Evolutionary conservation across 2,888 invertebrate species (phyloP), one percentile per base, ranked within the genome.

Genomic region (Conomelus anceps): DNA sequence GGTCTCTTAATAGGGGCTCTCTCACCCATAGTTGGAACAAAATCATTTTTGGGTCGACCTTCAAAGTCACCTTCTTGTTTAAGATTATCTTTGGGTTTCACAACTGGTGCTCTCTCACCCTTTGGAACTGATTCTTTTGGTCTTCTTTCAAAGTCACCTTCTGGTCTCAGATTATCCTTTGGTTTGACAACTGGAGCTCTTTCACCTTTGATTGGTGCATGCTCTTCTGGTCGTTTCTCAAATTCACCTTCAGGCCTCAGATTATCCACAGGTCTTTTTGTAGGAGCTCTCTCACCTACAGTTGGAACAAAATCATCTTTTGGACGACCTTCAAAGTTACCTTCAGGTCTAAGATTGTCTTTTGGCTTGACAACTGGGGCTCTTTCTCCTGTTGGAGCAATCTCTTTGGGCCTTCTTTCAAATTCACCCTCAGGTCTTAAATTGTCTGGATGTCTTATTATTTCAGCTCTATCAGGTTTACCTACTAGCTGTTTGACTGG

Each of bases 381-480:
- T 13, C 94, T 92, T 91, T 95, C 95, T 4, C 93, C 94, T 92
- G 93, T 92, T 0, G 95, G 94, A 4, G 92, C 93, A 91, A 93
- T 94, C 0, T 93, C 93, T 88, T 93, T 85, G n/a, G 92, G 92
- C 6, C 91, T 85, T 11, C 22, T 90, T 3, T 92, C 91, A 29
- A 93, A 93, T 0, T 93, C 92, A 4, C 93, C 93, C 90, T 93
- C 95, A 91, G 94, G 93, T 88, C 93, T 92, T 85, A 92, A 92
- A 92, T 92, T 94, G 91, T 93, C 93, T 34, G 92, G 92, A 89
- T 92, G 93, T 22, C 91, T 92, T 0, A 96, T 93, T 89, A 95
- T 95, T 1, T 94, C 94, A 0, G 84, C 92, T 93, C 93, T 23
- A 92, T 96, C 96, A 6, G 95, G 95, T 89, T 93, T 93, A 24